Base-by-base conservation (phyloP, 2,797 vertebrate genomes). In the Chromobotia macracanthus region DNA sequence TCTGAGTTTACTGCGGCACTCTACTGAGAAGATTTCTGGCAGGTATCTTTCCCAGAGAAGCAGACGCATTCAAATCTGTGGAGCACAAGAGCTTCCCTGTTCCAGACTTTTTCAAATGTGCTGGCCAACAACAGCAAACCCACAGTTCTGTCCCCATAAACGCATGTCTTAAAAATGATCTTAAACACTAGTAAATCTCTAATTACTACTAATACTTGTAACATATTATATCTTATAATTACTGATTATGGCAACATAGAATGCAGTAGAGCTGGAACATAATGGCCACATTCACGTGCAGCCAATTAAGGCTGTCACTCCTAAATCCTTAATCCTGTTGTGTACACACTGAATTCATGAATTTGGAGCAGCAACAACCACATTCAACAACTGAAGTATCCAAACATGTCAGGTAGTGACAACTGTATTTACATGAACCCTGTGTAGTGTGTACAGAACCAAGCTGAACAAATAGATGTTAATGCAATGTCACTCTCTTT, bases 1-100 rank as follows among this genome's bases (percentile, higher is more conserved):
- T 48, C 25, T 25, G 50, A 68, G 46, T 28, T 23, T 28, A 68
- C 18, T 53, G 56, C 51, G 41, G 69, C n/a, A 72, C 31, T 6
- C 7, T 12, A 23, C 68, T 55, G 58, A 60, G 23, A 28, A 13
- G 23, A 53, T 66, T 68, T 68, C 66, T 68, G 21, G 28, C 44
- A 77, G 58, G 25, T 77, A 28, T 46, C 28, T n/a, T 77, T 60
- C 41, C n/a, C 16, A 12, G 38, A n/a, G 48, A 67, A 38, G 69
- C 77, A 65, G 56, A 46, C 13, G 16, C 55, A 60, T 63, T 61
- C 65, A 48, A 56, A 65, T 72, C 63, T 72, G 38, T 56, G 65
- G 10, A 80, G 72, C 53, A 68, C 71, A 80, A 80, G 63, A 38
- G 25, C 50, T 67, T 66, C 71, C 63, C 64, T 80, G 53, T 73